phyloP scores from a whole-genome alignment of 1,140 invertebrate species.

The Stenopsyche tienmushanensis region DNA sequence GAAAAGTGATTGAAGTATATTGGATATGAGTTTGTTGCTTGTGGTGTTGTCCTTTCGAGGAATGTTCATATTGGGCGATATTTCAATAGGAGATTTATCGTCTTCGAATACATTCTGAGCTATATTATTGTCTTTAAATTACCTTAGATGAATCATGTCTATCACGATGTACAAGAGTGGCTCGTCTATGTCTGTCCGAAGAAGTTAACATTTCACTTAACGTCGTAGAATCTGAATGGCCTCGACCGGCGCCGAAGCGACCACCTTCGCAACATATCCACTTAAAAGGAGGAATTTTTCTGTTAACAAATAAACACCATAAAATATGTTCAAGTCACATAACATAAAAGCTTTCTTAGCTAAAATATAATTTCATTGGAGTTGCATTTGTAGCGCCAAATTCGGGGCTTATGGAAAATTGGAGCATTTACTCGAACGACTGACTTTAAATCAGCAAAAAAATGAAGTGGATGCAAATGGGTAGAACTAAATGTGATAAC shows the following conservation, averaged over 20 bases:
- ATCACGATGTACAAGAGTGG: conserved; percentile 31
- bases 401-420: no score
- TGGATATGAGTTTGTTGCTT: no score
- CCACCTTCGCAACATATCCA: conserved; percentile 49
- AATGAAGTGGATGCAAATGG: not conserved
- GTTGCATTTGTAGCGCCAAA: no score
- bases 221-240: conserved; percentile 52
- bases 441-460: conserved; percentile 1
- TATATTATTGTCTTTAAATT: not conserved
- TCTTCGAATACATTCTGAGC: no score
- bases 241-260: conserved; percentile 46
- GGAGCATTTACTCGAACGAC: no score
- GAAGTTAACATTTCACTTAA: conserved; percentile 54
- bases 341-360: conserved; percentile 1
- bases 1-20: no score
- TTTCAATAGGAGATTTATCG: no score
- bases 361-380: no score
- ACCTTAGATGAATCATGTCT: conserved; percentile 16
- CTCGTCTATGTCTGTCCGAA: conserved; percentile 45
- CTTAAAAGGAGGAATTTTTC: conserved; percentile 55
- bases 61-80: no score
- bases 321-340: conserved; percentile 9
- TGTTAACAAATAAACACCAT: conserved; percentile 38
- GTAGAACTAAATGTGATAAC: no score
- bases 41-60: no score